phyloP scores from a whole-genome alignment of 1,140 invertebrate species.

The Mizuhopecten yessoensis region DNA sequence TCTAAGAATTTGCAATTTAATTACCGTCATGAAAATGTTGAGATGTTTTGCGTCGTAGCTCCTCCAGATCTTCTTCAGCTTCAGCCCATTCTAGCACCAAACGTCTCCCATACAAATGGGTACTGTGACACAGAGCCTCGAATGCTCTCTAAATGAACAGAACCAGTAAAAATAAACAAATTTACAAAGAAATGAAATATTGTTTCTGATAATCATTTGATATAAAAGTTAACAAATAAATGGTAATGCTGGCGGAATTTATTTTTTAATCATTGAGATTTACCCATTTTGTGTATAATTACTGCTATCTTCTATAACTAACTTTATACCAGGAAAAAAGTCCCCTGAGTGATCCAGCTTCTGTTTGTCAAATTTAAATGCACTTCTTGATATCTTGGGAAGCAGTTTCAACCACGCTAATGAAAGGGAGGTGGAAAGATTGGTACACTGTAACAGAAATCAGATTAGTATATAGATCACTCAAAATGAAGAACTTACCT shows the following conservation, averaged over 20 bases:
- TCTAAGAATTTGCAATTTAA: neutral
- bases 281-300: too few relatives aligned
- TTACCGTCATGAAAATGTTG: slow-evolving; percentile 86
- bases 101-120: slow-evolving; percentile 97
- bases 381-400: too few relatives aligned
- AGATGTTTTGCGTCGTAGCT: slow-evolving; percentile 93
- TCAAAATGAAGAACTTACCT: slow-evolving; percentile 86
- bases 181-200: neutral
- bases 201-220: neutral
- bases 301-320: too few relatives aligned
- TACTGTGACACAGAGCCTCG: slow-evolving; percentile 95
- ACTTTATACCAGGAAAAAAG: too few relatives aligned
- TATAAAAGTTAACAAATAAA: neutral
- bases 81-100: slow-evolving; percentile 98
- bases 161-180: too few relatives aligned
- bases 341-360: too few relatives aligned
- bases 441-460: too few relatives aligned
- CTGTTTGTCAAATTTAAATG: too few relatives aligned
- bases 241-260: neutral
- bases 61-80: slow-evolving; percentile 89
- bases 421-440: too few relatives aligned
- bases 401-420: too few relatives aligned
- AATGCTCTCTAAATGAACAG: slow-evolving; percentile 90
- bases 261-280: too few relatives aligned
- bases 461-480: too few relatives aligned